A percentile compares a stretch with the other conserved stretches of the same genome.
phyloP scores from a whole-genome alignment of 2,888 invertebrate genomes.

The Dicroscelio sp. region DNA sequence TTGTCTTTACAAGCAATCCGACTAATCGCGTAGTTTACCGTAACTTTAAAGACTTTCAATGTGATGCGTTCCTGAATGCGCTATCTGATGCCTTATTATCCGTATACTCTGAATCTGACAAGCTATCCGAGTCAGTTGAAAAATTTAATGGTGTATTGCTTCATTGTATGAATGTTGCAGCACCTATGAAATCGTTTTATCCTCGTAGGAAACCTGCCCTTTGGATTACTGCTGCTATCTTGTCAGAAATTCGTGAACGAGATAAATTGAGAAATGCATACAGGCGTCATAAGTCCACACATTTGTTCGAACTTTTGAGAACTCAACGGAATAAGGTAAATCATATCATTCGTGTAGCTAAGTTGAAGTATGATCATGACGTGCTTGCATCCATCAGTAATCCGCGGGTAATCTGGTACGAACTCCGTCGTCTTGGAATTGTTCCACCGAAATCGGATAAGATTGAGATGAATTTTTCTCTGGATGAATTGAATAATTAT shows the following conservation, averaged over 20 bases:
- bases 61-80: not conserved
- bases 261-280: conserved; percentile 1
- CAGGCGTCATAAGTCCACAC: not conserved
- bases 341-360: not conserved
- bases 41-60: not conserved
- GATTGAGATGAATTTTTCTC: not conserved
- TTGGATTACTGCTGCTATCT: not conserved
- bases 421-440: not conserved
- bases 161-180: not conserved
- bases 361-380: not conserved
- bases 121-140: not conserved
- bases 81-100: not conserved
- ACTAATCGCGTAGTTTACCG: not conserved
- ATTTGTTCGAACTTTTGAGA: not conserved
- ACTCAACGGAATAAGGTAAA: not conserved
- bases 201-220: not conserved
- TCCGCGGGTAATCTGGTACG: not conserved
- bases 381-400: not conserved
- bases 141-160: not conserved
- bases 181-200: not conserved
- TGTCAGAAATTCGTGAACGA: not conserved
- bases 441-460: not conserved
- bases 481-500: not conserved
- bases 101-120: too few species aligned
- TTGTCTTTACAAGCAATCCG: too few species aligned